Evolutionary conservation across 2,797 vertebrate genomes (phyloP).

Genomic region (Decapterus maruadsi): DNA sequence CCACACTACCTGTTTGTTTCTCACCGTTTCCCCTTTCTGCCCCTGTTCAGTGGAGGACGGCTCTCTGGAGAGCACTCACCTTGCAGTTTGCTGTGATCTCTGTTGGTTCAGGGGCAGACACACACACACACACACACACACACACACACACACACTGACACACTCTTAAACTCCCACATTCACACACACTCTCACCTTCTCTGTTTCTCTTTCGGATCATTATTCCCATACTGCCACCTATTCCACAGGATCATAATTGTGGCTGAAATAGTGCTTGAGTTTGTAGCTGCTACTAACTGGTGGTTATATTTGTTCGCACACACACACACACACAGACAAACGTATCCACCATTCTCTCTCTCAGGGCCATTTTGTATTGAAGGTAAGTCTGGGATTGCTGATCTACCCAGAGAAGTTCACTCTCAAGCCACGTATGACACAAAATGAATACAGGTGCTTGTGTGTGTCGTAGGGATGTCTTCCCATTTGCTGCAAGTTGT

Average conservation of each 20-base stretch:
- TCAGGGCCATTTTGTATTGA: conserved; percentile 1
- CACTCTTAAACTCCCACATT: not conserved
- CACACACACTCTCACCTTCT: not conserved
- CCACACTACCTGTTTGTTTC: conserved; percentile 23
- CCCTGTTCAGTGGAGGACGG: conserved; percentile 30
- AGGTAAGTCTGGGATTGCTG: conserved; percentile 18
- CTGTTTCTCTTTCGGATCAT: conserved; percentile 45
- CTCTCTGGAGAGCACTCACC: conserved; percentile 33
- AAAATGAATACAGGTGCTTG: not conserved
- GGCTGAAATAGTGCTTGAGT: conserved; percentile 59
- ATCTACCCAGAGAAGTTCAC: conserved; percentile 5
- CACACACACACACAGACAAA: not conserved
- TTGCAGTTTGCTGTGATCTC: conserved; percentile 46
- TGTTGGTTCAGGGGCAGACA: conserved; percentile 22
- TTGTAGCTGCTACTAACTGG: conserved; percentile 50
- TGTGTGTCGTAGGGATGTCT: not conserved
- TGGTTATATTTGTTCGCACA: conserved; percentile 17
- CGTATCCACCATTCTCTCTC: not conserved
- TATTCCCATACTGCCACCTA: conserved; percentile 46
- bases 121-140: not conserved
- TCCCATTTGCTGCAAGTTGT: not conserved
- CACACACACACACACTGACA: not conserved
- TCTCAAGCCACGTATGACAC: conserved; percentile 2
- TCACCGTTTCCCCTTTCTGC: conserved; percentile 30
- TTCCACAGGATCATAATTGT: conserved; percentile 73